Percentiles rank a stretch among this genome's conserved stretches.
phyloP scores from a whole-genome alignment of 2,113 vertebrate genomes.

The Eurystomus gularis region DNA sequence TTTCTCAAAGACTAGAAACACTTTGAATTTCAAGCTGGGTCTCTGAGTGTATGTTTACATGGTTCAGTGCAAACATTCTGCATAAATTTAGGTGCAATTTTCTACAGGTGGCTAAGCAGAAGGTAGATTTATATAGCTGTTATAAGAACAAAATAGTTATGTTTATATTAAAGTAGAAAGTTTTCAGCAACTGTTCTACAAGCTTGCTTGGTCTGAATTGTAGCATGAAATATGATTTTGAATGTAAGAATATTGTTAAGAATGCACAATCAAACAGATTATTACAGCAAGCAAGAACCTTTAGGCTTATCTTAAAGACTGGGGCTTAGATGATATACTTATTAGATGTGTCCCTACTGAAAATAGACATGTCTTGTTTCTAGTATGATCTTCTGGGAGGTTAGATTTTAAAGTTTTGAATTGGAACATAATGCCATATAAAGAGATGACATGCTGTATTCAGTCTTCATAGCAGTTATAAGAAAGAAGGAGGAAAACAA shows the following conservation, averaged over 20 bases:
- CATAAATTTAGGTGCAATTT: conserved; percentile 3
- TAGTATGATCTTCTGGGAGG: background rate
- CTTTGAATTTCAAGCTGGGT: background rate
- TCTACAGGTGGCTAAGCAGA: conserved; percentile 16
- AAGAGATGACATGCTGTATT: background rate
- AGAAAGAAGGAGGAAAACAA: background rate
- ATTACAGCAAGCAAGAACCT: background rate
- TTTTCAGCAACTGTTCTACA: background rate
- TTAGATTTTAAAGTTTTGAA: background rate
- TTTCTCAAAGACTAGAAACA: background rate
- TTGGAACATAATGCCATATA: background rate
- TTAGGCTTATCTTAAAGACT: background rate
- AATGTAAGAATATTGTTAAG: background rate
- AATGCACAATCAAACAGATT: background rate
- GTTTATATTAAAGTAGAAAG: background rate
- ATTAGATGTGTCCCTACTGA: background rate
- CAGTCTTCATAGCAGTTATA: background rate
- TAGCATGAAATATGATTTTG: background rate
- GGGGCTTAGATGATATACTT: background rate
- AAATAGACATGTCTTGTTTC: background rate
- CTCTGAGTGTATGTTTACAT: background rate
- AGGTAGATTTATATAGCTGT: background rate
- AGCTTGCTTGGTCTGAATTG: background rate
- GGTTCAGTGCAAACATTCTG: background rate
- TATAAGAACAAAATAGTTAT: conserved; percentile 8